Percentiles rank a stretch among this genome's conserved stretches.
Evolutionary conservation across 2,113 vertebrate species (phyloP).

Genomic region (Gila orcuttii): DNA sequence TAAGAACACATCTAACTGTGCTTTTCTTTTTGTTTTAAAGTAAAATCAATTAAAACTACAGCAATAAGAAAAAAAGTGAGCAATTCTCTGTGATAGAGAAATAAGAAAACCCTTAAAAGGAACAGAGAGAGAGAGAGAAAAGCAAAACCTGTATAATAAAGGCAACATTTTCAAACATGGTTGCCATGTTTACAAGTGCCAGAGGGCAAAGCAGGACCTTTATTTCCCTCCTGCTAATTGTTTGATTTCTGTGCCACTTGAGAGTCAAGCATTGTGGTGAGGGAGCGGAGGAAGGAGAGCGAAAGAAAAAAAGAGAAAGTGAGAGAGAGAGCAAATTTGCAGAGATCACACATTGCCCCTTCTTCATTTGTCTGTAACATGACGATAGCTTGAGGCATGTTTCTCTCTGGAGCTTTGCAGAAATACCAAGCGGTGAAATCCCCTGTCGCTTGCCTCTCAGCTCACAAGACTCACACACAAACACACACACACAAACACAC

Average conservation of each 20-base stretch:
- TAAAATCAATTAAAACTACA: background rate
- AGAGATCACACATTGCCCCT: constrained; percentile 59
- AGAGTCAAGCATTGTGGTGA: constrained; percentile 63
- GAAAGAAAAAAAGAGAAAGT: constrained; percentile 48
- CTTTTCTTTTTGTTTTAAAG: background rate
- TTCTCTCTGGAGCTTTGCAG: constrained; percentile 74
- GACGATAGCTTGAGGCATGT: constrained; percentile 71
- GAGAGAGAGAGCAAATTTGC: constrained; percentile 59
- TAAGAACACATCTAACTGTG: background rate
- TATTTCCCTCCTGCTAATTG: constrained; percentile 81
- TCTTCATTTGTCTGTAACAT: constrained; percentile 70
- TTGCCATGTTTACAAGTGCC: constrained; percentile 71
- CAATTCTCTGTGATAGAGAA: background rate
- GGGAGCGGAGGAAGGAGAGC: constrained; percentile 57
- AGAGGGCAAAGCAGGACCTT: constrained; percentile 73
- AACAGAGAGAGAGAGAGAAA: background rate
- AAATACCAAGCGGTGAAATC: constrained; percentile 78
- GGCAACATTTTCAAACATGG: constrained; percentile 66
- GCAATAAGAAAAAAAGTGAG: background rate
- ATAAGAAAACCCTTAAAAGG: background rate
- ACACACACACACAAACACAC: constrained; percentile 17
- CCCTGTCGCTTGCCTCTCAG: constrained; percentile 65
- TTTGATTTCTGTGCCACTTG: constrained; percentile 80
- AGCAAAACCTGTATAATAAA: constrained; percentile 64
- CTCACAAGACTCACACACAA: constrained; percentile 4